phyloP scores from a whole-genome alignment of 2,797 vertebrate genomes.

The Petrocephalus schoutedeni region DNA sequence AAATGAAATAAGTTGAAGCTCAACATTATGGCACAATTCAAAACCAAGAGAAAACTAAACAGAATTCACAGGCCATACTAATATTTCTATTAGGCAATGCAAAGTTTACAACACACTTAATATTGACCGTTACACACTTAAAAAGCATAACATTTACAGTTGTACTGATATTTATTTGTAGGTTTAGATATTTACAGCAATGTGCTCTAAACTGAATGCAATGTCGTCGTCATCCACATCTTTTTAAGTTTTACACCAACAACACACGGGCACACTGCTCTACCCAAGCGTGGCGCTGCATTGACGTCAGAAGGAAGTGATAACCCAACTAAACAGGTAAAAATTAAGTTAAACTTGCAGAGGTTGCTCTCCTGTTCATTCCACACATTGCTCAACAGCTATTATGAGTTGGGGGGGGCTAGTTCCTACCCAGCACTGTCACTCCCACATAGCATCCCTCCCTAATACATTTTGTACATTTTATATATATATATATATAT shows the following conservation, averaged over 20 bases:
- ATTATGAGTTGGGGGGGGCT: slow-evolving; percentile 12
- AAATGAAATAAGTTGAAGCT: slow-evolving; percentile 44
- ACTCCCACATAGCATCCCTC: slow-evolving; percentile 49
- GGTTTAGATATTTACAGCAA: slow-evolving; percentile 54
- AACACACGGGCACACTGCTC: slow-evolving; percentile 29
- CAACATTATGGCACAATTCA: slow-evolving; percentile 69
- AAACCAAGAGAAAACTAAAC: slow-evolving; percentile 52
- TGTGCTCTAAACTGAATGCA: slow-evolving; percentile 38
- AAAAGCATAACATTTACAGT: slow-evolving; percentile 69
- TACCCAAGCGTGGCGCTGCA: slow-evolving; percentile 40
- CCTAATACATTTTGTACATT: slow-evolving; percentile 61
- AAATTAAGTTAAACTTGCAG: slow-evolving; percentile 16
- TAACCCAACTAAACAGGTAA: slow-evolving; percentile 21
- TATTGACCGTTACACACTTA: slow-evolving; percentile 64
- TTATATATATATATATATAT: slow-evolving; percentile 63
- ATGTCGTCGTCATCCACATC: slow-evolving; percentile 35
- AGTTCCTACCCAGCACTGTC: slow-evolving; percentile 51
- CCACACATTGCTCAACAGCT: slow-evolving; percentile 40
- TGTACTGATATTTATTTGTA: slow-evolving; percentile 53
- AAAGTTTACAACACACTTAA: slow-evolving; percentile 66
- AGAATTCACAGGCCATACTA: slow-evolving; percentile 57
- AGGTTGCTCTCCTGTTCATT: slow-evolving; percentile 35
- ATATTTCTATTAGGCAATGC: slow-evolving; percentile 64
- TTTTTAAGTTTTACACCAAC: slow-evolving; percentile 43
- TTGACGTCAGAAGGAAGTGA: slow-evolving; percentile 40